Base-by-base conservation (phyloP, 35 echinoderm and acorn worm genomes). In the Heliocidaris tuberculata region DNA sequence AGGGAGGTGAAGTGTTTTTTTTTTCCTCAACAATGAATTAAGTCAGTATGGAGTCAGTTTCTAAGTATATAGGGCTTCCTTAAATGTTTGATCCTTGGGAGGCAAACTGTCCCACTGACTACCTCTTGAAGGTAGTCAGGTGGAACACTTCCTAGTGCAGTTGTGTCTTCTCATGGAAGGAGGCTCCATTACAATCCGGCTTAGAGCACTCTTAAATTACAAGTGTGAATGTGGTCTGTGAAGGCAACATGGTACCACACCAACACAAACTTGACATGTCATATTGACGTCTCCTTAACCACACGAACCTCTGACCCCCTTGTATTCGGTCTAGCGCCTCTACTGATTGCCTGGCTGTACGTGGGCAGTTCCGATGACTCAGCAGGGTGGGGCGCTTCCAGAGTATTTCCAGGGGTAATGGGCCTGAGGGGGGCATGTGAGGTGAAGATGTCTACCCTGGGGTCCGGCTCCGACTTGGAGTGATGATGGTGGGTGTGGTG, bases 401-500 rank as follows among this genome's bases (percentile, higher is more conserved):
- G 50, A 13, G 50, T n/a, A 48, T 93, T 93, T 10, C 91, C 91
- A 13, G 91, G 49, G 50, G 91, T 93, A 48, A 93, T 93, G 5
- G 91, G 91, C 24, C 91, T 24, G 9, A 93, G 91, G 91, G 91
- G 91, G 16, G 91, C 91, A 19, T 93, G 91, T 9, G 91, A 50
- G 48, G 91, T 48, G 91, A 93, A 93, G 91, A 93, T 7, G 52
- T 95, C 94, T 13, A 27, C 9, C 50, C 88, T 21, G 48, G 30
- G 30, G 12, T 95, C 94, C 15, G 86, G 87, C 31, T 95, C 94
- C 3, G 87, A 95, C 31, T 95, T 95, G 52, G 94, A 95, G 56
- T 95, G 94, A 31, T 92, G 88, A 88, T 92, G 88, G 86, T 70
- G 88, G 59, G 88, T 17, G 94, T 86, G 49, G 88, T 60, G 94